Evolutionary conservation across 2,113 vertebrate species (phyloP), one percentile per base, ranked within the genome.

Genomic region (Sinocyclocheilus rhinocerous): DNA sequence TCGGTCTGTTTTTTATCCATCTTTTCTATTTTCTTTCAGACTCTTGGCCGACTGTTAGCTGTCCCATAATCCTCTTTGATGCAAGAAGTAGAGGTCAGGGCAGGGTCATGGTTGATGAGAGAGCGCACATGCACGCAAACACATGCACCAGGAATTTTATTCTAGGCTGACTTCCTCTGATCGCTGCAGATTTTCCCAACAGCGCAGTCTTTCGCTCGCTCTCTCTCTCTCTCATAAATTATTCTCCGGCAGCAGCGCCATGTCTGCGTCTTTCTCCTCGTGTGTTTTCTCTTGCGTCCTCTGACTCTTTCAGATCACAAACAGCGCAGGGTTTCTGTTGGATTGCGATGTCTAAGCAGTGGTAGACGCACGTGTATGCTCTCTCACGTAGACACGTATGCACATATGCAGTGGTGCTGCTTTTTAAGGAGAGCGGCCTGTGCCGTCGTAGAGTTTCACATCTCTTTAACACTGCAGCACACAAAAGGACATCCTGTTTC

Each of bases 41-140:
- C 29, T 84, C 76, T 89, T 84, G 83, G 90, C 87, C 77, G 57
- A 89, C 89, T 85, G 78, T 72, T 91, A 82, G 63, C 76, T 90
- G 90, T 81, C 84, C 90, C 85, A 45, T 81, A 92, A 93, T 91
- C 86, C 90, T 88, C 89, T 93, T 91, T 94, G 92, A 94, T 94
- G 92, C 92, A 88, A 84, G 85, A 87, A 91, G 78, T 82, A 88
- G 89, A 90, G 93, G 93, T 96, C 93, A 92, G 84, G 84, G 85
- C 9, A n/a, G 91, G 92, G 93, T 94, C 94, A 95, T 86, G 77
- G 87, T 88, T 88, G 91, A 78, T 78, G 85, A 29, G 36, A 70
- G 57, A 52, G 45, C 81, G 22, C 85, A 83, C 77, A 69, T 65
- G 80, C 76, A 92, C 90, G 94, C 90, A 87, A 87, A 84, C 83